Evolutionary conservation across 2,888 invertebrate genomes (phyloP).

Genomic region (Spisula subtruncata): DNA sequence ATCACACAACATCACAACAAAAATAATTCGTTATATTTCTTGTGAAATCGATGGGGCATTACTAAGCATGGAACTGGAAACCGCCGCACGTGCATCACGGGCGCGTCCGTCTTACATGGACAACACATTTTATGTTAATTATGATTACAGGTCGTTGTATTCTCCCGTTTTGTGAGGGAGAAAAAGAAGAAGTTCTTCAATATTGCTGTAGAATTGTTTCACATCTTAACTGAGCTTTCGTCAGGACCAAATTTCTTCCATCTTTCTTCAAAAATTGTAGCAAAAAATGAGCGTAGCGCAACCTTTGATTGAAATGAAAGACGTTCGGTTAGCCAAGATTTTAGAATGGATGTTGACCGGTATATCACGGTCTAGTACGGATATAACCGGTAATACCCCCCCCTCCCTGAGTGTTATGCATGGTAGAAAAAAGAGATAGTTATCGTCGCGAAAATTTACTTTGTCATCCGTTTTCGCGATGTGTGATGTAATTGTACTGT

Average conservation of each 20-base stretch:
- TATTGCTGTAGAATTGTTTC: background rate
- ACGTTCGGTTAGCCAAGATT: constrained; percentile 3
- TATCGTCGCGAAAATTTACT: background rate
- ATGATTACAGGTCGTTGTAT: background rate
- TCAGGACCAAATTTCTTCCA: background rate
- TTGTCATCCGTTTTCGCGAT: constrained; percentile 25
- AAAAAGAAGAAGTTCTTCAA: background rate
- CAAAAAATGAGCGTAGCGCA: constrained; percentile 22
- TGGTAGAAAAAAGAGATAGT: background rate
- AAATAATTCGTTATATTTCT: no score
- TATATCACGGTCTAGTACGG: background rate
- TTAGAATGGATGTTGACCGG: constrained; percentile 18
- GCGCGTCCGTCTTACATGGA: background rate
- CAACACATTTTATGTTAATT: background rate
- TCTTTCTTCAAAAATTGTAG: background rate
- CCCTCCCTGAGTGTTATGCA: background rate
- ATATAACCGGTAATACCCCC: constrained; percentile 4
- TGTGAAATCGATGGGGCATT: no score
- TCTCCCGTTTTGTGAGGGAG: background rate
- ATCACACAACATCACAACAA: no score
- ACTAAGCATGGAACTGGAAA: no score
- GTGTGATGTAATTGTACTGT: background rate
- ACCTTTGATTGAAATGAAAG: background rate
- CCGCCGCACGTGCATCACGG: no score
- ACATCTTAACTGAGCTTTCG: background rate